A percentile compares a stretch with the other conserved stretches of the same genome.
phyloP scores from a whole-genome alignment of 2,888 invertebrate species.

The Athetis lepigone region DNA sequence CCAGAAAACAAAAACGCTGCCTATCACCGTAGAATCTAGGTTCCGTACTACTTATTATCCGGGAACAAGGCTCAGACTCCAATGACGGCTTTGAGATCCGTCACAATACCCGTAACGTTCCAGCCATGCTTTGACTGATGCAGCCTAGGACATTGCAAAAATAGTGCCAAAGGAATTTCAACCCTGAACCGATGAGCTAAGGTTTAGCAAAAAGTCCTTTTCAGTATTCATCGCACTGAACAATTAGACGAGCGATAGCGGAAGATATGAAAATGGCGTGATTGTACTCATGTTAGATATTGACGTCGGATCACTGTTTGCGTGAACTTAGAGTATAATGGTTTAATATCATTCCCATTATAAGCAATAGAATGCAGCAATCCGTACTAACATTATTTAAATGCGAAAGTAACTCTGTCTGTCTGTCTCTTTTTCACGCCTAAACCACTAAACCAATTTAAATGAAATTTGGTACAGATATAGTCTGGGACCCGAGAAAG shows the following conservation, averaged over 20 bases:
- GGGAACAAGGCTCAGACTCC: slow-evolving; percentile 58
- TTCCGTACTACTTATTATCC: slow-evolving; percentile 52
- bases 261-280: slow-evolving; percentile 62
- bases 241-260: slow-evolving; percentile 62
- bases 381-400: too few species aligned
- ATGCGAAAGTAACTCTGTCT: too few species aligned
- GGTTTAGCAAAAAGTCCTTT: slow-evolving; percentile 42
- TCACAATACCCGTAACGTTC: slow-evolving; percentile 71
- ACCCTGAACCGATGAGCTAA: slow-evolving; percentile 22
- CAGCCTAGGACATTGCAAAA: slow-evolving; percentile 59
- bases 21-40: slow-evolving; percentile 61
- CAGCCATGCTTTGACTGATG: slow-evolving; percentile 64
- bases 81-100: slow-evolving; percentile 71
- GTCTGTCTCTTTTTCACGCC: too few species aligned
- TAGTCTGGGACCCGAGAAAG: too few species aligned
- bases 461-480: too few species aligned
- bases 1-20: slow-evolving; percentile 50
- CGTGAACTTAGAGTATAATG: slow-evolving; percentile 17
- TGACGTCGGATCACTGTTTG: slow-evolving; percentile 26
- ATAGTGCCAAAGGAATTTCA: slow-evolving; percentile 44
- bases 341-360: too few species aligned
- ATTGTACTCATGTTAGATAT: slow-evolving; percentile 33
- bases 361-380: too few species aligned
- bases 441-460: too few species aligned
- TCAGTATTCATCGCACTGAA: slow-evolving; percentile 70